A percentile compares a stretch with the other conserved stretches of the same genome.
phyloP scores from a whole-genome alignment of 2,797 vertebrate genomes.

The Chelon labrosus region DNA sequence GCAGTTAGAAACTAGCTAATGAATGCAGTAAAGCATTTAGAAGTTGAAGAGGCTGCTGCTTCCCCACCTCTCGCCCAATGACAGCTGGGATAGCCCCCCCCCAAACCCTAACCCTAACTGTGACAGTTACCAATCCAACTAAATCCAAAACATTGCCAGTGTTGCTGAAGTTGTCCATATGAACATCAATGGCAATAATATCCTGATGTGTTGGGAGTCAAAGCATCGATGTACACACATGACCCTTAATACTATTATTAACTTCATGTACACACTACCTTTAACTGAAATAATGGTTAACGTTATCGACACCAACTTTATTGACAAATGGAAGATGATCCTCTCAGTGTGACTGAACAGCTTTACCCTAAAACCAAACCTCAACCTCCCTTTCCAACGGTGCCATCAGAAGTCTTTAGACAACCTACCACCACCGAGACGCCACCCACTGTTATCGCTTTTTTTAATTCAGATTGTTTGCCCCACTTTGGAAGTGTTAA shows the following conservation, averaged over 20 bases:
- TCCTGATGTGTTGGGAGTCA: background rate
- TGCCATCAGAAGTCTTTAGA: too few species aligned
- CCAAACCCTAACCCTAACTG: too few species aligned
- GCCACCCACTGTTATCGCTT: too few species aligned
- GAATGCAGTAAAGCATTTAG: background rate
- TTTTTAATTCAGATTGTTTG: conserved; percentile 17
- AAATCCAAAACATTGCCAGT: background rate
- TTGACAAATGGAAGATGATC: too few species aligned
- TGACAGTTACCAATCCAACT: too few species aligned
- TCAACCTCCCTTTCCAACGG: background rate
- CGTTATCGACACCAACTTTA: background rate
- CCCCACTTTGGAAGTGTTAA: background rate
- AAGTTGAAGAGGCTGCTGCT: background rate
- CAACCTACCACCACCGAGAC: too few species aligned
- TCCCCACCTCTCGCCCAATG: too few species aligned
- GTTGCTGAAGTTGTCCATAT: background rate
- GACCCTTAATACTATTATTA: background rate
- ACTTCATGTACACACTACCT: too few species aligned
- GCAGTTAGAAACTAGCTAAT: background rate
- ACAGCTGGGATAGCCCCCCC: too few species aligned
- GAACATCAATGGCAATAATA: background rate
- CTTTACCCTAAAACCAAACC: background rate
- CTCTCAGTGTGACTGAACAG: too few species aligned
- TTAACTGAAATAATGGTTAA: background rate
- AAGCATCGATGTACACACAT: background rate